phyloP scores from a whole-genome alignment of 2,888 invertebrate species.

The Muschampia plurimacula region DNA sequence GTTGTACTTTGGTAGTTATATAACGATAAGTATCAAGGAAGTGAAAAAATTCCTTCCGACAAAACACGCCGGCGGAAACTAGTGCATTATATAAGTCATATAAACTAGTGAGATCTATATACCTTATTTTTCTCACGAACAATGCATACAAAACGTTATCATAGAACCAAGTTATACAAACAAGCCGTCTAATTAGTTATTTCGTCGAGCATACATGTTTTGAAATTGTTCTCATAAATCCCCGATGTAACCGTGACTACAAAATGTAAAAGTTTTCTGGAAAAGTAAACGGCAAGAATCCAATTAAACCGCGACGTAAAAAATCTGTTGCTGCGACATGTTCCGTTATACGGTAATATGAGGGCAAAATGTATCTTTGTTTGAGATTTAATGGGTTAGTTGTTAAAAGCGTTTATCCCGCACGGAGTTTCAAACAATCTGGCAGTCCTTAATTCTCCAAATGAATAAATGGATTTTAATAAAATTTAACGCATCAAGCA shows the following conservation, averaged over 20 bases:
- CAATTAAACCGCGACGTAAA: slow-evolving; percentile 18
- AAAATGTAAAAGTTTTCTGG: slow-evolving; percentile 17
- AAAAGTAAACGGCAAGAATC: slow-evolving; percentile 27
- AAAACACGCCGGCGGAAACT: too few relatives aligned
- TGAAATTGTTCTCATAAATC: slow-evolving; percentile 22
- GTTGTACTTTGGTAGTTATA: too few relatives aligned
- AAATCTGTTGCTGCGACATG: slow-evolving; percentile 16
- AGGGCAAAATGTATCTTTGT: background rate
- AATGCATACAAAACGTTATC: slow-evolving; percentile 11
- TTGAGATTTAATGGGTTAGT: slow-evolving; percentile 1
- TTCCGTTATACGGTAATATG: background rate
- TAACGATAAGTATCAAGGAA: too few relatives aligned
- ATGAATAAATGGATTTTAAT: too few relatives aligned
- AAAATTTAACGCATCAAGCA: too few relatives aligned
- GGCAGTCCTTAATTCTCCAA: too few relatives aligned
- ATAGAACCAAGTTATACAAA: slow-evolving; percentile 15
- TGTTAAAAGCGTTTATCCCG: background rate
- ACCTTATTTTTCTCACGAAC: background rate
- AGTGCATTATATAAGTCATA: too few relatives aligned
- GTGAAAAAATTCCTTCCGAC: too few relatives aligned
- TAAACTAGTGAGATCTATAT: background rate
- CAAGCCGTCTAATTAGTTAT: slow-evolving; percentile 14
- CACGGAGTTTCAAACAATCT: too few relatives aligned
- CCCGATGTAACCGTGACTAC: slow-evolving; percentile 3
- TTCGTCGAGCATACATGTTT: slow-evolving; percentile 18